Conservation (phyloP, 2,888 invertebrate species). For the Aplocera efformata region DNA sequence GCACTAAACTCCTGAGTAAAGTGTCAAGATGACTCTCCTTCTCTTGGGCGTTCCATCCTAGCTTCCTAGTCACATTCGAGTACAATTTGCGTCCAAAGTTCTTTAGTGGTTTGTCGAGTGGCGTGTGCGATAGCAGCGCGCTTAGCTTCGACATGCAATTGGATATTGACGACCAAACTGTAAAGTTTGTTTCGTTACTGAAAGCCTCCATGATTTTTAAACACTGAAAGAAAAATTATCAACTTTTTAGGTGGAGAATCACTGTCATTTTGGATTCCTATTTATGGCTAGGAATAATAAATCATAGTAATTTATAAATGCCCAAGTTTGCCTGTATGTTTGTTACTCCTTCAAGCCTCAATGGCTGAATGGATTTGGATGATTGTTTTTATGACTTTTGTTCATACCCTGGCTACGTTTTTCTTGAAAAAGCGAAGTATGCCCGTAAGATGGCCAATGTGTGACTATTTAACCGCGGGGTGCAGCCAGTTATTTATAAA, state of each 20-base stretch:
- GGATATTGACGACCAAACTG: slow-evolving; percentile 94
- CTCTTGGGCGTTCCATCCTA: slow-evolving; percentile 92
- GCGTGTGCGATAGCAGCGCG: slow-evolving; percentile 89
- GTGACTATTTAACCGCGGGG: no score
- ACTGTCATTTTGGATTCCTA: no score
- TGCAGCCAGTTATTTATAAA: no score
- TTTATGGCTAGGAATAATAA: no score
- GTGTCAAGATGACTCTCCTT: slow-evolving; percentile 94
- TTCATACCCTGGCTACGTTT: no score
- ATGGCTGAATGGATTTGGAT: no score
- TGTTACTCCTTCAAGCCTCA: no score
- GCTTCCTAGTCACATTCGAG: slow-evolving; percentile 83
- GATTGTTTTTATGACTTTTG: no score
- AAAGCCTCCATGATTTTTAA: slow-evolving; percentile 92
- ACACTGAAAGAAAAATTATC: slow-evolving; percentile 49
- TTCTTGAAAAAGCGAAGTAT: no score
- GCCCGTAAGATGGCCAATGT: no score
- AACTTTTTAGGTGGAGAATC: background rate
- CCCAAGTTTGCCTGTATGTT: no score
- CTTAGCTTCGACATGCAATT: slow-evolving; percentile 89
- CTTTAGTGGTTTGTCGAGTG: slow-evolving; percentile 86
- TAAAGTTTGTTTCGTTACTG: slow-evolving; percentile 92
- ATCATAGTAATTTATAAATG: no score
- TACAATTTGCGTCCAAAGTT: slow-evolving; percentile 88
- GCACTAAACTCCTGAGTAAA: slow-evolving; percentile 90